Evolutionary conservation across 2,113 vertebrate species (phyloP), one percentile per base, ranked within the genome.

Genomic region (Vulpes vulpes): DNA sequence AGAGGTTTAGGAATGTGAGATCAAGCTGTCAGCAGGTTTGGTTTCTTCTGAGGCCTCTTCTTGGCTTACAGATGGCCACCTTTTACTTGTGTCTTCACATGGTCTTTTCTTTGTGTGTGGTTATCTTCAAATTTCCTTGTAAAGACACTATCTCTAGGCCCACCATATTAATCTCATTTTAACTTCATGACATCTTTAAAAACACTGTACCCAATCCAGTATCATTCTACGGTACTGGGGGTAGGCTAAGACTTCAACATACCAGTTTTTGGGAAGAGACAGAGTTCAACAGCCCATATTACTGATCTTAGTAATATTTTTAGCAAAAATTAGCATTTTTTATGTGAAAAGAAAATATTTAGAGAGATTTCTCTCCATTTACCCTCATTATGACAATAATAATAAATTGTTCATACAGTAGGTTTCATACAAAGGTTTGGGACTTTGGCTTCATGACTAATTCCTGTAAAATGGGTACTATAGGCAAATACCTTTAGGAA

Each of bases 321-420:
- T 15, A 65, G 30, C 27, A 62, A 64, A 90, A 81, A 43, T 15
- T 20, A 69, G 43, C 25, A 27, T 49, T 81, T 76, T 76, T 84
- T 60, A 30, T 76, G 43, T 91, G 53, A 92, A 81, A 85, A 86
- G 19, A 62, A 94, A 92, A 22, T 67, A 43, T n/a, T 30, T 92
- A 12, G 23, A 78, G 43, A n/a, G 1, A 51, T 59, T 92, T 83
- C 16, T 91, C 27, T 85, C 67, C 15, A 30, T 59, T 64, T 81
- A 78, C 6, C 19, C 19, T 96, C 76, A 51, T 65, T 60, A 67
- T 38, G 3, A 38, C 43, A 38, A 38, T 67, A 88, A 22, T 71
- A 19, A 59, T 25, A 30, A 62, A 57, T 57, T 8, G 81, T 76
- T 59, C 11, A 10, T 17, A 17, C 0, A n/a, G 10, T 15, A 67